phyloP scores from a whole-genome alignment of 92 coral and sea anemone genomes.

The Zoanthus sansibaricus region DNA sequence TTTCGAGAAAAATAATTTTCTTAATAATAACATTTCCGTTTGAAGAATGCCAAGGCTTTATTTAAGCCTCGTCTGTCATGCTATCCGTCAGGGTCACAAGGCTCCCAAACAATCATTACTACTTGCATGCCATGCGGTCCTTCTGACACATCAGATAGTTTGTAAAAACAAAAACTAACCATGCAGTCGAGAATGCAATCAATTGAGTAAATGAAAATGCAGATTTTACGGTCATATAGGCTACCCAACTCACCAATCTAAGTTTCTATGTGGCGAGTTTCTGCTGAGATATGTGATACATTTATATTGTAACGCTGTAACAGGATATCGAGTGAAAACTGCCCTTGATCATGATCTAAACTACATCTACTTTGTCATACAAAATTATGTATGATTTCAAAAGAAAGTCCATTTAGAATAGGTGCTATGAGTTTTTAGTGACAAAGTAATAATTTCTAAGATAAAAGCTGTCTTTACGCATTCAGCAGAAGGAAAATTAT shows the following conservation, averaged over 20 bases:
- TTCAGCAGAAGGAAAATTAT: not conserved
- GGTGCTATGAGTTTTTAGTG: not conserved
- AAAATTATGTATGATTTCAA: not conserved
- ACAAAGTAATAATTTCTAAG: not conserved
- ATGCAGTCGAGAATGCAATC: not conserved
- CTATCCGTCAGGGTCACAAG: constrained; percentile 11
- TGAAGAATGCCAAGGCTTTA: constrained; percentile 18
- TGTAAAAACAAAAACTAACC: not conserved
- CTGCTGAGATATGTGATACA: constrained; percentile 28
- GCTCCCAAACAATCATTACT: not conserved
- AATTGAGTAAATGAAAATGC: not conserved
- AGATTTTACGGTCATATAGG: not conserved
- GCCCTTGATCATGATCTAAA: not conserved
- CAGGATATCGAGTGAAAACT: constrained; percentile 20
- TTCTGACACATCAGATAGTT: constrained; percentile 1
- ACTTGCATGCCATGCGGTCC: constrained; percentile 22
- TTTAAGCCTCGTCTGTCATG: constrained; percentile 18
- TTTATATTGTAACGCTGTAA: constrained; percentile 40
- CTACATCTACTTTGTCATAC: not conserved
- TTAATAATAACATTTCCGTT: not conserved
- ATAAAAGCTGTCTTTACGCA: not conserved
- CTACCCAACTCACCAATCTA: not conserved
- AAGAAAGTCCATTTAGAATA: not conserved
- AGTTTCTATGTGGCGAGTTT: not conserved
- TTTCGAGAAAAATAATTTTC: not conserved